Base-by-base conservation (phyloP, 2,797 vertebrate species). In the Alectoris magna region DNA sequence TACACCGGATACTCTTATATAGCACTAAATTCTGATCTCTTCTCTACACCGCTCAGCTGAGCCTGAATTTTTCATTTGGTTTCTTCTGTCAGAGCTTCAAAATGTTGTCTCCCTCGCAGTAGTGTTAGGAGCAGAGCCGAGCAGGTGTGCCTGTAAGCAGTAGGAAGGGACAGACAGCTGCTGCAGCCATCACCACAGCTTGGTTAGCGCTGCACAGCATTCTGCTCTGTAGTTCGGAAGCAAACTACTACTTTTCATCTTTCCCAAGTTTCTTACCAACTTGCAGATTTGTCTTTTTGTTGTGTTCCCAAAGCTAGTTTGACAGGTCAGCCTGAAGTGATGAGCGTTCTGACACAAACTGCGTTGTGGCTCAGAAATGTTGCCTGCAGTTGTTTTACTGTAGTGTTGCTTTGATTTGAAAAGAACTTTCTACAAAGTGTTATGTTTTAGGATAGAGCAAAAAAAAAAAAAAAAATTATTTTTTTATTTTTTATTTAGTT, bases 271-370 rank as follows among this genome's bases (percentile, higher is more conserved):
- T 86, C 79, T 60, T 84, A 71, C 17, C 12, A 84, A 87, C 77
- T 96, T 87, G 84, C 76, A 96, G 84, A 96, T 95, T 68, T 93
- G 80, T 71, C 95, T 96, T 95, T 96, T 84, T 90, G 80, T 73
- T 68, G 1, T 59, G 88, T 94, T 94, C 83, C 91, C 91, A 82
- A 88, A 94, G 96, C 78, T 29, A 89, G 84, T 94, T 96, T 95
- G 96, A 95, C 97, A 97, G 96, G 94, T 95, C 84, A 93, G 91
- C 94, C 81, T 75, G 87, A 96, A 96, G 93, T 97, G 94, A 95
- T 96, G 87, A 96, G 89, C 5, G 1, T 96, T 97, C 93, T 97
- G 94, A 97, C 96, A 97, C 88, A 95, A 75, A 89, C 59, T 46
- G 88, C 41, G 3, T 85, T 73, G 73, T 96, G 93, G 91, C 90